Base-by-base conservation (phyloP, 2,888 invertebrate species). In the Ophioninae sp. region DNA sequence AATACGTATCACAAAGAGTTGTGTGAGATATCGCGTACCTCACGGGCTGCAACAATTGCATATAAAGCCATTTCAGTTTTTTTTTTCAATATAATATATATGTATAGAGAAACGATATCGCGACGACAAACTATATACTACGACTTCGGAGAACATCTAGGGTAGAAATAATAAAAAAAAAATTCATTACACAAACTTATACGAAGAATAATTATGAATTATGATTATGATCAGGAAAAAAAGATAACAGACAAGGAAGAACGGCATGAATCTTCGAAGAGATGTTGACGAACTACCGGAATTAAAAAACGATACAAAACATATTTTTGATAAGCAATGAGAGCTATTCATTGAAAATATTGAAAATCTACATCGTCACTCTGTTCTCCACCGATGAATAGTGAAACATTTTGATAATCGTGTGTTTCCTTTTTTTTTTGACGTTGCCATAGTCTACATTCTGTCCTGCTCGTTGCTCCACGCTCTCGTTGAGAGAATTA, bases 1-100 rank as follows among this genome's bases (percentile, higher is more conserved):
- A 74, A 74, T 51, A 22, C 22, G 67, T 81, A 81, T 77, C 81
- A 81, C 77, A 77, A 81, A 81, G 20, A 72, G 44, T 59, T 30
- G 44, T 68, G 59, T 41, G 77, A 58, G 77, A 67, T 56, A 23
- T 39, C 41, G 51, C 37, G 65, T 75, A 65, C 67, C 63, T 78
- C 69, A 58, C 64, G 64, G 51, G 64, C 37, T 76, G 39, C 64
- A 65, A 22, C 75, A 20, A 67, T 59, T 23, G 76, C 76, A 44
- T 68, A 76, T 68, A 68, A 76, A 76, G 58, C 58, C 41, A 68
- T 76, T 23, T 44, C 22, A 67, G 22, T 37, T 67, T 39, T 51
- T 22, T n/a, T 56, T 59, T 41, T 41, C 9, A 22, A 68, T 58
- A 30, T 13, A 39, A 59, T 30, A 61, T 41, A 59, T 59, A 72